A percentile compares a stretch with the other conserved stretches of the same genome.
Evolutionary conservation across 2,888 invertebrate genomes (phyloP).

Genomic region (Esperia sulphurella): DNA sequence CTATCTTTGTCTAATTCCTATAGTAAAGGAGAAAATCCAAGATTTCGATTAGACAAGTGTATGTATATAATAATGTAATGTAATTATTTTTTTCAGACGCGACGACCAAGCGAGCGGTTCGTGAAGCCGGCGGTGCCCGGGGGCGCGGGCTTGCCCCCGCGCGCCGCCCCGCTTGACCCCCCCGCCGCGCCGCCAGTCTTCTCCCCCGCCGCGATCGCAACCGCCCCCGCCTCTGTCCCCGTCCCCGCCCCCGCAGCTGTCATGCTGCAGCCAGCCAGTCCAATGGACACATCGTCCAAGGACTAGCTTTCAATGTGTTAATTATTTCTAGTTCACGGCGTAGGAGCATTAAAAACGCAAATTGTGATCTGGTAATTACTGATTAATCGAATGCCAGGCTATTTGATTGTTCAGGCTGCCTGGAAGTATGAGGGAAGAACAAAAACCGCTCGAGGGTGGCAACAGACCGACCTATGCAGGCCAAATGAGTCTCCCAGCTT

Average conservation of each 20-base stretch:
- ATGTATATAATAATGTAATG: too few relatives aligned
- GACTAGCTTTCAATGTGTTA: conserved; percentile 55
- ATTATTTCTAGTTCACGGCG: neutral
- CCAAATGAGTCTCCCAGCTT: too few relatives aligned
- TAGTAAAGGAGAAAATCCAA: too few relatives aligned
- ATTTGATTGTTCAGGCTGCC: too few relatives aligned
- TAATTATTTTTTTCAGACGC: conserved; percentile 77
- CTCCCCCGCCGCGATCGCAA: conserved; percentile 88
- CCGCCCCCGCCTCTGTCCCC: conserved; percentile 53
- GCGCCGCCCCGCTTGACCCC: conserved; percentile 22
- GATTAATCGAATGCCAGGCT: too few relatives aligned
- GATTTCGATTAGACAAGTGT: too few relatives aligned
- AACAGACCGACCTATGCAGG: too few relatives aligned
- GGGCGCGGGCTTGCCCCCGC: conserved; percentile 46
- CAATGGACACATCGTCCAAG: conserved; percentile 86
- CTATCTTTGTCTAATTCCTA: too few relatives aligned
- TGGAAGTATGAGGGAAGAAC: too few relatives aligned
- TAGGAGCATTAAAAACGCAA: neutral
- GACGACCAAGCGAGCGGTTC: conserved; percentile 88
- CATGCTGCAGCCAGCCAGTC: conserved; percentile 83
- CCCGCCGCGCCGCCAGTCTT: conserved; percentile 20
- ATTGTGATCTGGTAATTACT: too few relatives aligned
- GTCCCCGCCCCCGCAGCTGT: conserved; percentile 22
- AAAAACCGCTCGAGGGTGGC: too few relatives aligned
- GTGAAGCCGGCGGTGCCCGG: conserved; percentile 91